phyloP scores from a whole-genome alignment of 2,797 vertebrate species.

The Rachycentron canadum region DNA sequence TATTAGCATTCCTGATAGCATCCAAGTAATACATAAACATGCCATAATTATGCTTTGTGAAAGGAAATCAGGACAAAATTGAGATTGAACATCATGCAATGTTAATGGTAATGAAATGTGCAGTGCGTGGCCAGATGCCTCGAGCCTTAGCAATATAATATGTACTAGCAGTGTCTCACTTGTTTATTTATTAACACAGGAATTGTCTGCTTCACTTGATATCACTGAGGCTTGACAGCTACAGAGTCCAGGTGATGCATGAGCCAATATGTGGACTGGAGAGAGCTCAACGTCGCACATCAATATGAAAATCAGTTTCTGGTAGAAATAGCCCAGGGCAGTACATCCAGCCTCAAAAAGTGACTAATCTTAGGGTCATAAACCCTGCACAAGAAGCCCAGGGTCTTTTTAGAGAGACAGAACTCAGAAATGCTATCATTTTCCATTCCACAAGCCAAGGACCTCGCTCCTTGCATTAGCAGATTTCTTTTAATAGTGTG shows the following conservation, averaged over 20 bases:
- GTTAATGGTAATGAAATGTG: slow-evolving; percentile 83
- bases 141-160: slow-evolving; percentile 68
- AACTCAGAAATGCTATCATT: slow-evolving; percentile 83
- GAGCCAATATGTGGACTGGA: slow-evolving; percentile 87
- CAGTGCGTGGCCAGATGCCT: slow-evolving; percentile 42
- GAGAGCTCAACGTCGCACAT: slow-evolving; percentile 85
- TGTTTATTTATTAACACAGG: slow-evolving; percentile 87
- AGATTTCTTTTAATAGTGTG: slow-evolving; percentile 85
- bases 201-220: slow-evolving; percentile 84
- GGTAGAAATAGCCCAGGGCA: slow-evolving; percentile 83
- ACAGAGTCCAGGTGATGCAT: slow-evolving; percentile 87
- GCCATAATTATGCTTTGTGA: slow-evolving; percentile 58
- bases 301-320: slow-evolving; percentile 89
- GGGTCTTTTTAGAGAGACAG: slow-evolving; percentile 82
- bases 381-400: slow-evolving; percentile 81
- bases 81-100: slow-evolving; percentile 72
- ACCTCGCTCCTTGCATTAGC: slow-evolving; percentile 79
- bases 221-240: slow-evolving; percentile 86
- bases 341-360: slow-evolving; percentile 83
- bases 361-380: slow-evolving; percentile 88
- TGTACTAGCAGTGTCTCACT: slow-evolving; percentile 74
- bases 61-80: slow-evolving; percentile 62
- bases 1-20: slow-evolving; percentile 43
- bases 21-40: slow-evolving; percentile 56
- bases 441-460: slow-evolving; percentile 80